Evolutionary conservation across 2,113 vertebrate genomes (phyloP).

Genomic region (Tachycineta bicolor): DNA sequence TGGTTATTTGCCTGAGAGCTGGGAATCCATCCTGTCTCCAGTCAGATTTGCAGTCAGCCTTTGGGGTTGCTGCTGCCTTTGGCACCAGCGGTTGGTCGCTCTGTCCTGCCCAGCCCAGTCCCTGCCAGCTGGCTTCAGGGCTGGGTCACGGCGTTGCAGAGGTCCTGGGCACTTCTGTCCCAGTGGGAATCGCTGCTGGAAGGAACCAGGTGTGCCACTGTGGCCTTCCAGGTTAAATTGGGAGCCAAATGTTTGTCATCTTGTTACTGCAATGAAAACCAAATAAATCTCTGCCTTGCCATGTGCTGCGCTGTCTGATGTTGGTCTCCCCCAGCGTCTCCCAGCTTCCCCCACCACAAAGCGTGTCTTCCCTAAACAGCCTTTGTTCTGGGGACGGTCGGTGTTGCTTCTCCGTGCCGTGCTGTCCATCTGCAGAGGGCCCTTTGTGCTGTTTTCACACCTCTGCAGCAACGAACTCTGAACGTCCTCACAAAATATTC

Average conservation of each 20-base stretch:
- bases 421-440: not conserved
- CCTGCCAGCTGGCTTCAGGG: not conserved
- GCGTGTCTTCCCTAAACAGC: not conserved
- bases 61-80: not conserved
- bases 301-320: not conserved
- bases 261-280: not conserved
- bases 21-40: not conserved
- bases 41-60: not conserved
- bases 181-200: accelerated
- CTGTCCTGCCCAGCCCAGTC: not conserved
- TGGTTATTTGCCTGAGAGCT: not conserved
- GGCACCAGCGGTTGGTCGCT: not conserved
- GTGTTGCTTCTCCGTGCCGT: accelerated
- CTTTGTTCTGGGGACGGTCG: accelerated
- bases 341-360: not conserved
- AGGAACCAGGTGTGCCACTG: not conserved
- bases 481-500: not conserved
- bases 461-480: not conserved
- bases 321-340: not conserved
- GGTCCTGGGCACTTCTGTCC: not conserved
- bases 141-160: not conserved
- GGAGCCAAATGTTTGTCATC: not conserved
- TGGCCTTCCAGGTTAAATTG: not conserved
- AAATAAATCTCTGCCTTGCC: not conserved
- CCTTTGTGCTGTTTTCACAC: not conserved